A percentile compares a stretch with the other conserved stretches of the same genome.
These are phyloP conservation scores for Phyllopteryx taeniolatus DNA, from an alignment of 2,113 vertebrate species.

Conservation along the genomic window DNA sequence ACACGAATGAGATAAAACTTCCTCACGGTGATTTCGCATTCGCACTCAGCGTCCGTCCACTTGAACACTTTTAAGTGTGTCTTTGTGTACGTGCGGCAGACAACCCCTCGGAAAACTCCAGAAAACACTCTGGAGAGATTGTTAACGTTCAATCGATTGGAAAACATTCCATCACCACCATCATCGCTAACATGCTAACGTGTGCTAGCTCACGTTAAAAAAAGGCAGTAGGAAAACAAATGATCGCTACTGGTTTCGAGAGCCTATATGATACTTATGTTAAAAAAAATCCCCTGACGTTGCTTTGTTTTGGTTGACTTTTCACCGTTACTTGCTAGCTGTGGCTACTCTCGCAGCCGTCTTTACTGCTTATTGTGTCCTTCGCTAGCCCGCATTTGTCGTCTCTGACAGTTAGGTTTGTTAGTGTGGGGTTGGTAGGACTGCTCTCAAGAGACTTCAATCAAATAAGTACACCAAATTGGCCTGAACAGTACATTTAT, in stretches of 20 bases:
- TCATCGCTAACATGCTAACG: slow-evolving; percentile 43
- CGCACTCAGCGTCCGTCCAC: background rate
- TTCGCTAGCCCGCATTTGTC: slow-evolving; percentile 34
- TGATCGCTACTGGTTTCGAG: background rate
- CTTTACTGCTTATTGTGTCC: slow-evolving; percentile 22
- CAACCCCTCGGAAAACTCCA: background rate
- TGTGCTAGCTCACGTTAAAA: background rate
- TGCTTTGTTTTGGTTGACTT: background rate
- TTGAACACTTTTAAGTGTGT: background rate
- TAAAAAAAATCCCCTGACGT: background rate
- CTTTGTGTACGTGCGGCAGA: background rate
- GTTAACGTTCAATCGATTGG: slow-evolving; percentile 5
- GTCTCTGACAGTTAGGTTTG: slow-evolving; percentile 8
- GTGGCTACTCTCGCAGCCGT: background rate
- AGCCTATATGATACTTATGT: background rate
- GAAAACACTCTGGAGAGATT: background rate
- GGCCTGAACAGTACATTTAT: background rate
- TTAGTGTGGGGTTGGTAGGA: slow-evolving; percentile 16
- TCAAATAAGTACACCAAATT: background rate
- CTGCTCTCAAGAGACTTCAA: background rate
- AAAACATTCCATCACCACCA: slow-evolving; percentile 51
- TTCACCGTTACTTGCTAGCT: background rate
- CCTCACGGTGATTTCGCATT: background rate
- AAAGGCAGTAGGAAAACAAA: background rate
- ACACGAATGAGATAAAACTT: slow-evolving; percentile 6